A percentile compares a stretch with the other conserved stretches of the same genome.
These are phyloP conservation scores for Microplitis mediator DNA, from an alignment of 1,140 invertebrate species.

Conservation along the genomic window DNA sequence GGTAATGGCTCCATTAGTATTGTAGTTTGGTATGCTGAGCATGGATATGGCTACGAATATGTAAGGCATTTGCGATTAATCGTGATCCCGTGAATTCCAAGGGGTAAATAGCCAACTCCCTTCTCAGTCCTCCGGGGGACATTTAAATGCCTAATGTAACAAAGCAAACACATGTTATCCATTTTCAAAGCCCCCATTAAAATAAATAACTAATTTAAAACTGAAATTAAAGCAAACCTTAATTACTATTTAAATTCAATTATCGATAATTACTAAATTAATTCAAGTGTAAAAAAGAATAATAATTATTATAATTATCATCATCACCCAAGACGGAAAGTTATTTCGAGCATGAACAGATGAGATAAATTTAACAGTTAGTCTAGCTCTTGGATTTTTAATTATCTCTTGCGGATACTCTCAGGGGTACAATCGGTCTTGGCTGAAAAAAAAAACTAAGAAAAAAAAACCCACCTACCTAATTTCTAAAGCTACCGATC, in stretches of 20 bases:
- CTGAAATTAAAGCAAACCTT: too few species aligned
- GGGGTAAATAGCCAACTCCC: not conserved
- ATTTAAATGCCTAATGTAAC: not conserved
- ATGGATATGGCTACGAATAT: slow-evolving; percentile 44
- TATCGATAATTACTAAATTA: too few species aligned
- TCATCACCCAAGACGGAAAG: not conserved
- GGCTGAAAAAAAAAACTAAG: not conserved
- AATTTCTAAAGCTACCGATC: slow-evolving; percentile 13
- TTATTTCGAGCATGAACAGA: not conserved
- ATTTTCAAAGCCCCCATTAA: too few species aligned
- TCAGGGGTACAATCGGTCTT: slow-evolving; percentile 9
- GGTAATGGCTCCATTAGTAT: slow-evolving; percentile 44
- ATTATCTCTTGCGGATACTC: slow-evolving; percentile 24
- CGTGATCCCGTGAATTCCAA: slow-evolving; percentile 40
- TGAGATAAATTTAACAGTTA: slow-evolving; percentile 3
- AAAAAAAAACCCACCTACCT: slow-evolving; percentile 7
- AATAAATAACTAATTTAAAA: too few species aligned
- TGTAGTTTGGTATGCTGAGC: slow-evolving; percentile 41
- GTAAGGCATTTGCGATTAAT: slow-evolving; percentile 51
- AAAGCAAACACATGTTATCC: too few species aligned
- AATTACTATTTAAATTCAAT: too few species aligned
- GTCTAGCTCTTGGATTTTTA: slow-evolving; percentile 17
- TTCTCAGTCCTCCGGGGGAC: not conserved
- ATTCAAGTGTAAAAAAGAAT: not conserved
- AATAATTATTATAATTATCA: not conserved